A percentile compares a stretch with the other conserved stretches of the same genome.
These are phyloP conservation scores for Myotis yumanensis DNA, from an alignment of 2,113 vertebrate genomes.

Conservation along the genomic window DNA sequence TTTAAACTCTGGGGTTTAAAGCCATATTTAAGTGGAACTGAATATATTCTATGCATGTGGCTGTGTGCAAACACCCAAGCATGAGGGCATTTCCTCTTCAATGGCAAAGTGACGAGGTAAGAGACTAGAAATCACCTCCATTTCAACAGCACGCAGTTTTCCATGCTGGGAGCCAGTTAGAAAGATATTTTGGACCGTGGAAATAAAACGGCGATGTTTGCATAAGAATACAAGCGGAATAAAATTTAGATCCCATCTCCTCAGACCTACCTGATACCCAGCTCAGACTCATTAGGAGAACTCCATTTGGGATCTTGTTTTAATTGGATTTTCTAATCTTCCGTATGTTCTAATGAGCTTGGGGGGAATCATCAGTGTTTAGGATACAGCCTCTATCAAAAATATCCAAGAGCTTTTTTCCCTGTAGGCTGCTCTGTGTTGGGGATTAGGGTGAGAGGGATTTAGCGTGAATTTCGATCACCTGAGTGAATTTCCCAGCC, in stretches of 20 bases:
- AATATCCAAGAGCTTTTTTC: conserved; percentile 8
- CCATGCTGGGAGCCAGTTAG: conserved; percentile 53
- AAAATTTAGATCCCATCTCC: conserved; percentile 63
- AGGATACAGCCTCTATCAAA: background rate
- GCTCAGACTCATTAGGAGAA: conserved; percentile 55
- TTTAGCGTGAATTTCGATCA: background rate
- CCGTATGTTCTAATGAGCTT: conserved; percentile 62
- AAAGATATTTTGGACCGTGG: conserved; percentile 45
- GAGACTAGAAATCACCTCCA: conserved; percentile 4
- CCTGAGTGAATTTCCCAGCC: background rate
- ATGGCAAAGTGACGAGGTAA: background rate
- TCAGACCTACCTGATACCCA: conserved; percentile 21
- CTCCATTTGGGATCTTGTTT: conserved; percentile 56
- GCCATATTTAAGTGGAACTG: background rate
- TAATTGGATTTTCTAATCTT: conserved; percentile 71
- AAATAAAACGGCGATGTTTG: conserved; percentile 49
- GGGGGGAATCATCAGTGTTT: background rate
- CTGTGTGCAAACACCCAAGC: background rate
- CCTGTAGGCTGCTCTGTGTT: background rate
- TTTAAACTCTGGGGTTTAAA: background rate
- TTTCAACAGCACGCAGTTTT: background rate
- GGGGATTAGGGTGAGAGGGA: background rate
- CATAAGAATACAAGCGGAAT: conserved; percentile 51
- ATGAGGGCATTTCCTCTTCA: background rate
- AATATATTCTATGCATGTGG: background rate